Evolutionary conservation across 2,797 vertebrate genomes (phyloP).

Genomic region (Melopsittacus undulatus): DNA sequence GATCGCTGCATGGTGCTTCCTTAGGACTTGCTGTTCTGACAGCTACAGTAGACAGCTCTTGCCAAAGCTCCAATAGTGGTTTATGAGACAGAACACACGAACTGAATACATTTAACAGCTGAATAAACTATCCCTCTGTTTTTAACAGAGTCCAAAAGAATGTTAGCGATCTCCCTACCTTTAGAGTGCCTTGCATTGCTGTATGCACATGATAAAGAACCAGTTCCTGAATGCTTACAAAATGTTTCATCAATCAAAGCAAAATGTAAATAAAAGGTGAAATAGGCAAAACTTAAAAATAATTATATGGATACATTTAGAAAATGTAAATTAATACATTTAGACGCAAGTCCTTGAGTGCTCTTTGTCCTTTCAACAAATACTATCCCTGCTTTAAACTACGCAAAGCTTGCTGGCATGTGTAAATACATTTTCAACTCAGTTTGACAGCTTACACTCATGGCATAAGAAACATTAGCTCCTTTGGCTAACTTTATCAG

Average conservation of each 20-base stretch:
- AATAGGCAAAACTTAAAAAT: background rate
- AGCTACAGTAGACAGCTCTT: background rate
- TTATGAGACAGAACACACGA: background rate
- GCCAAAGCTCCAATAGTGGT: background rate
- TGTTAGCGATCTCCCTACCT: background rate
- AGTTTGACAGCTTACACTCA: background rate
- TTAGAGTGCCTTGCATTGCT: background rate
- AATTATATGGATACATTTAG: background rate
- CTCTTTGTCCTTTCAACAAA: background rate
- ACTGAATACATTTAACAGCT: background rate
- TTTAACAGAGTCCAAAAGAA: background rate
- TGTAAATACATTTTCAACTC: background rate
- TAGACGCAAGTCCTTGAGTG: background rate
- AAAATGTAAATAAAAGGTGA: slow-evolving; percentile 3
- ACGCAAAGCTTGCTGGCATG: background rate
- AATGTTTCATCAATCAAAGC: background rate
- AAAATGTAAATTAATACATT: background rate
- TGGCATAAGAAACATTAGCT: background rate
- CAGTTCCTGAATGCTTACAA: background rate
- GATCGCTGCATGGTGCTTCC: background rate
- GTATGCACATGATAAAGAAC: background rate
- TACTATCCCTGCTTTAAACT: background rate
- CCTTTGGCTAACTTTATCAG: background rate
- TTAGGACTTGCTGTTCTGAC: background rate
- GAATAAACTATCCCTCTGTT: background rate